Evolutionary conservation across 2,888 invertebrate species (phyloP).

Genomic region (Artemia sinica): DNA sequence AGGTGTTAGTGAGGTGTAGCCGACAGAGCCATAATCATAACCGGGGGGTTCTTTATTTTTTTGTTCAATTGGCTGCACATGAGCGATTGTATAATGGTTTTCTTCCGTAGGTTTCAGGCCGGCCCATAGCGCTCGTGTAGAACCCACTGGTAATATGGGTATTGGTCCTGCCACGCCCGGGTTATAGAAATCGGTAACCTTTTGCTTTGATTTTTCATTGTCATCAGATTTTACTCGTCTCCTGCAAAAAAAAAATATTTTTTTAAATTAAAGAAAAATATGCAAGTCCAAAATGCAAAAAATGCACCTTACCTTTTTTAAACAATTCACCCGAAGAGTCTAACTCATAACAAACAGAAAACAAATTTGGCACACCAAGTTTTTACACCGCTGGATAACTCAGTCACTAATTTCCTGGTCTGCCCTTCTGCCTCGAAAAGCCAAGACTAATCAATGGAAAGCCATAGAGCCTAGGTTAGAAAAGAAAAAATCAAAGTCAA

Average conservation of each 20-base stretch:
- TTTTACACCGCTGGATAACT: too few species aligned
- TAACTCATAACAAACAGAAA: too few species aligned
- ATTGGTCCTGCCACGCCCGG: background rate
- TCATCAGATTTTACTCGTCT: background rate
- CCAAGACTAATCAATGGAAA: too few species aligned
- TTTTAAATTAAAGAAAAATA: too few species aligned
- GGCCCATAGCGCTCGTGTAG: constrained; percentile 56
- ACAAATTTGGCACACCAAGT: too few species aligned
- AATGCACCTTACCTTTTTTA: too few species aligned
- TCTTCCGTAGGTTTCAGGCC: constrained; percentile 37
- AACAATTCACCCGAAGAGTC: too few species aligned
- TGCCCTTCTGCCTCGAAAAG: too few species aligned
- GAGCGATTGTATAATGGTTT: constrained; percentile 27
- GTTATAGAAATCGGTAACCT: background rate
- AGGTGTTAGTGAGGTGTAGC: background rate
- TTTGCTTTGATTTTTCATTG: constrained; percentile 10
- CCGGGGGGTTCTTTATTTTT: constrained; percentile 20
- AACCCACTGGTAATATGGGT: background rate
- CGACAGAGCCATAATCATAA: constrained; percentile 1
- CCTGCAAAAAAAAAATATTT: background rate
- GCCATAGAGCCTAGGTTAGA: too few species aligned
- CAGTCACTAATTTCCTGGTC: too few species aligned
- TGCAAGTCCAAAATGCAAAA: too few species aligned
- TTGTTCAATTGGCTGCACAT: constrained; percentile 26
- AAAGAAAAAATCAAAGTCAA: too few species aligned